phyloP scores from a whole-genome alignment of 2,113 vertebrate species.

The Osmerus mordax region DNA sequence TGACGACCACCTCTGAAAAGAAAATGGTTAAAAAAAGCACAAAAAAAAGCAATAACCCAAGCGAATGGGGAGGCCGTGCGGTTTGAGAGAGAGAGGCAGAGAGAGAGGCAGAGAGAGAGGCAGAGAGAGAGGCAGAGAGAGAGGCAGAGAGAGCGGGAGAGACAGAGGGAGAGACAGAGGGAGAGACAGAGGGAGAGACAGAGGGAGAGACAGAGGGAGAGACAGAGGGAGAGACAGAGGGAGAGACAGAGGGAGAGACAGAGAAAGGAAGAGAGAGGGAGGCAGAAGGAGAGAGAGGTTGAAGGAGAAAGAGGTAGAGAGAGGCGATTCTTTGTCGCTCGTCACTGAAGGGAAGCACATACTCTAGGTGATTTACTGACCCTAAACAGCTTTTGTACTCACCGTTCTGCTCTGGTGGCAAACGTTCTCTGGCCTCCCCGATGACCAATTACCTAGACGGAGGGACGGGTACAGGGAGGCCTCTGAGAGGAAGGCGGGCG shows the following conservation, averaged over 20 bases:
- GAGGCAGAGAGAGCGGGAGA: too few species aligned
- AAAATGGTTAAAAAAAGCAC: neutral
- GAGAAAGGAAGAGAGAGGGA: too few species aligned
- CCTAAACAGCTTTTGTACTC: conserved; percentile 6
- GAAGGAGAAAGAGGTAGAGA: conserved; percentile 2
- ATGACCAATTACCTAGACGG: conserved; percentile 1
- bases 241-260: too few species aligned
- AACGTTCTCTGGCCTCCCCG: neutral
- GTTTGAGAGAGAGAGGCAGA: too few species aligned
- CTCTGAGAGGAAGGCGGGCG: neutral
- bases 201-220: too few species aligned
- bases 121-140: too few species aligned
- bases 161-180: too few species aligned
- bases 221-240: too few species aligned
- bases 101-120: too few species aligned
- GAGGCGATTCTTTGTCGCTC: neutral
- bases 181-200: too few species aligned
- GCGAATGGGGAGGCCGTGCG: too few species aligned
- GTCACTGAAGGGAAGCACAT: neutral
- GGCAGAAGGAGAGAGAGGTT: neutral
- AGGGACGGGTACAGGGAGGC: neutral
- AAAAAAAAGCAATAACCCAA: too few species aligned
- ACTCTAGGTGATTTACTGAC: neutral
- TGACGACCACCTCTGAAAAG: neutral
- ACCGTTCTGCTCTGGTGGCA: neutral